A percentile compares a stretch with the other conserved stretches of the same genome.
Evolutionary conservation across 2,888 invertebrate genomes (phyloP).

Genomic region (Ctenicera cuprea): DNA sequence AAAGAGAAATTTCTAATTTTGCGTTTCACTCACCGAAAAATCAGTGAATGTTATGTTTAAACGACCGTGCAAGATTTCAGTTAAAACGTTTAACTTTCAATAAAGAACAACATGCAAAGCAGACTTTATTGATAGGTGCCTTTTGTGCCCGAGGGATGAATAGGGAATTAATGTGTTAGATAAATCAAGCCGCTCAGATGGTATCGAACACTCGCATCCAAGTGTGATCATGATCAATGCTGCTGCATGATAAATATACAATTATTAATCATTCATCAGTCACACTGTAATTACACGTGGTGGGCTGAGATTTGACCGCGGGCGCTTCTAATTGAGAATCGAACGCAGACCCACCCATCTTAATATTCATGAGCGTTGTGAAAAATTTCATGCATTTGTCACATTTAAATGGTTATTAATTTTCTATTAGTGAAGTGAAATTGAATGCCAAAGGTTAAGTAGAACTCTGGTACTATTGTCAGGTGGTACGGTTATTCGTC

Average conservation of each 20-base stretch:
- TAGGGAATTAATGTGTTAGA: conserved; percentile 67
- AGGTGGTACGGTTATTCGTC: not conserved
- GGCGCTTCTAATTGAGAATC: conserved; percentile 56
- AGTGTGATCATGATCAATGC: conserved; percentile 69
- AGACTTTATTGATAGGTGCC: conserved; percentile 59
- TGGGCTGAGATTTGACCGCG: conserved; percentile 58
- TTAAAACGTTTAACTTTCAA: conserved; percentile 54
- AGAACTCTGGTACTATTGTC: not conserved
- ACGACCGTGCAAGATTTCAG: not conserved
- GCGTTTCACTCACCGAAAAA: not conserved
- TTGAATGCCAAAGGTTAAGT: conserved; percentile 22
- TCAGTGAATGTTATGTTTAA: not conserved
- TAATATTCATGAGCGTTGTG: conserved; percentile 46
- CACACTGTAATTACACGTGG: conserved; percentile 69
- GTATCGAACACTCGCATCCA: conserved; percentile 63
- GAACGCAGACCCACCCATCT: conserved; percentile 56
- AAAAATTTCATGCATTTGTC: conserved; percentile 46
- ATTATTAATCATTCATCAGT: conserved; percentile 71
- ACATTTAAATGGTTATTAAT: conserved; percentile 40
- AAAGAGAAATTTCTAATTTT: no score
- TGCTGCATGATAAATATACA: conserved; percentile 68
- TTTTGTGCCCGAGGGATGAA: conserved; percentile 64
- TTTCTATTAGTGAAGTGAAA: conserved; percentile 33
- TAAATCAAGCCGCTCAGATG: conserved; percentile 66
- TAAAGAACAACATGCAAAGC: conserved; percentile 46